Base-by-base conservation (phyloP, 2,888 invertebrate genomes). In the Dasypolia templi region DNA sequence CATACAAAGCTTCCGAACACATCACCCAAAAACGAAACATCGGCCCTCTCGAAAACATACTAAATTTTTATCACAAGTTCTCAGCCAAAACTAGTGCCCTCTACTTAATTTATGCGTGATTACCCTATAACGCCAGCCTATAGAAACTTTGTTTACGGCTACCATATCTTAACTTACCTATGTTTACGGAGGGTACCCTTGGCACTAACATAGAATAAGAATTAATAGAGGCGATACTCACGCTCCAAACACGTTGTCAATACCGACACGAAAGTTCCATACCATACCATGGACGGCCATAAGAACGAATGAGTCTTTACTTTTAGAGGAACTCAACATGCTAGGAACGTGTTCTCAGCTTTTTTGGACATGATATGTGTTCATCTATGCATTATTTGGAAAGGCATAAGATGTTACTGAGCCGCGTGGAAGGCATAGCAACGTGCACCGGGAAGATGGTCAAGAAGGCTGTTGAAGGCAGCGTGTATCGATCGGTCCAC, bases 141-240 rank as follows among this genome's bases (percentile, higher is more conserved):
- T 86, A 79, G 68, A 80, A 87, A 87, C 81, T 86, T 84, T 83
- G 78, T 83, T 83, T 81, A 83, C 78, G 56, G 77, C 26, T 39
- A 80, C 80, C 85, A 77, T 86, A 87, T 79, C 85, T 84, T 85
- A 82, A 78, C 73, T 79, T 77, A 83, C 79, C 82, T 83, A 81
- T 86, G 79, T 84, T 86, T 84, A 87, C 84, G 68, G 78, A 86
- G 86, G 81, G 83, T 87, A 72, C 87, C 69, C 83, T 75, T 79
- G 78, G 85, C 70, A 42, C 46, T 39, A 29, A 3, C 39, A 71
- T 56, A 77, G 75, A 76, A 19, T 49, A 70, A 49, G 19, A 49
- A 55, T 22, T 0, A 14, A 19, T n/a, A 77, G 77, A 77, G 1
- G 71, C 29, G 75, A 42, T n/a, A 44, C 11, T n/a, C 32, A 19